phyloP scores from a whole-genome alignment of 2,797 vertebrate genomes.

The Enteromius anoplus region DNA sequence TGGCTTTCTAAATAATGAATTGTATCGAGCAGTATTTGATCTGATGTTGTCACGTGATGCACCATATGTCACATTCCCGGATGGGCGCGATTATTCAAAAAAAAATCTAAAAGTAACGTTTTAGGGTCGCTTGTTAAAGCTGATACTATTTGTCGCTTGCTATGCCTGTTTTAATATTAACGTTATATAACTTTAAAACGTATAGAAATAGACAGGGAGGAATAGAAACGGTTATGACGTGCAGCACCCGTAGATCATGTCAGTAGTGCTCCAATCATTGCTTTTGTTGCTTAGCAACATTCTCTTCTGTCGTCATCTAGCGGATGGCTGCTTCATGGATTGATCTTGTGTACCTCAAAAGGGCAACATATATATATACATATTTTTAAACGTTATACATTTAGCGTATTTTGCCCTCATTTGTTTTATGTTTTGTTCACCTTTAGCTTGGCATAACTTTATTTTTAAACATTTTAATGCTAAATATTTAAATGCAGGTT shows the following conservation, averaged over 20 bases:
- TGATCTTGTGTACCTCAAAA: not conserved
- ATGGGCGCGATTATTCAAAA: conserved; percentile 18
- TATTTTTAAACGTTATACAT: not conserved
- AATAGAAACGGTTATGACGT: not conserved
- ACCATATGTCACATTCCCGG: not conserved
- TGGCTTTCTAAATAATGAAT: not conserved
- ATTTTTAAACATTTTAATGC: not conserved
- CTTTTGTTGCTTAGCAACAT: not conserved
- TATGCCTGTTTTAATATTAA: too few species aligned
- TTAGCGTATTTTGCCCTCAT: not conserved
- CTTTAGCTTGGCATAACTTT: not conserved
- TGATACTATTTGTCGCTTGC: not conserved
- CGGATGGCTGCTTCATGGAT: not conserved
- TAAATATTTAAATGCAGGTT: not conserved
- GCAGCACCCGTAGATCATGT: not conserved
- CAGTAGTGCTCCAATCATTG: not conserved
- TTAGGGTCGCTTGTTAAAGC: not conserved
- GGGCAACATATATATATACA: not conserved
- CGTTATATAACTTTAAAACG: not conserved
- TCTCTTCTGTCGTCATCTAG: not conserved
- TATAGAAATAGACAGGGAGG: not conserved
- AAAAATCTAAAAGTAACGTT: not conserved
- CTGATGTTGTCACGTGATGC: conserved; percentile 28
- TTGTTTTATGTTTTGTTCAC: not conserved
- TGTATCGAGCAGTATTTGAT: not conserved